These are phyloP conservation scores for Cyanistes caeruleus DNA, from an alignment of 2,113 vertebrate genomes.

Conservation along the genomic window DNA sequence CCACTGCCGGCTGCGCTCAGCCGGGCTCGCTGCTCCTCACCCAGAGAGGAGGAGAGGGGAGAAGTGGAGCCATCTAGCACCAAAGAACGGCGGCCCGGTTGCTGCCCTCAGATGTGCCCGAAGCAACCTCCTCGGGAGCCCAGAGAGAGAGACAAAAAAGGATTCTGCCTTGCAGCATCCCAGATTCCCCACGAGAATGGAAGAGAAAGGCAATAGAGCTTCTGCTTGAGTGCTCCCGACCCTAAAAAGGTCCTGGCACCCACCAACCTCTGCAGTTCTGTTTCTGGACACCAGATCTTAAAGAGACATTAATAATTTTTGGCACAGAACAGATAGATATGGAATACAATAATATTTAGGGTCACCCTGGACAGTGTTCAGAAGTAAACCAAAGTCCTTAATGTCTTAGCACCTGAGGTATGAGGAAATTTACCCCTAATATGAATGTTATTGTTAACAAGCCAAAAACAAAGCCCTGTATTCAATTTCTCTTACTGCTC, in stretches of 20 bases:
- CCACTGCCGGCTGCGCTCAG: background rate
- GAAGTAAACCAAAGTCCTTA: background rate
- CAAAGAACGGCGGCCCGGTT: rapidly evolving
- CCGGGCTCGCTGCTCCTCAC: background rate
- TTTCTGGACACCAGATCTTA: background rate
- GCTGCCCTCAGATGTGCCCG: background rate
- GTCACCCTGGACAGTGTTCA: background rate
- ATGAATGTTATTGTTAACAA: background rate
- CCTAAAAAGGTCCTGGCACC: background rate
- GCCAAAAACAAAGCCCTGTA: background rate
- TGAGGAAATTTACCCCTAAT: background rate
- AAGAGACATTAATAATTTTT: background rate
- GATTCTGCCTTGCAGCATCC: background rate
- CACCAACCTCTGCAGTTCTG: background rate
- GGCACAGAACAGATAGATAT: background rate
- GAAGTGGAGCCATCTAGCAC: no score
- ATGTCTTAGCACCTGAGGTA: background rate
- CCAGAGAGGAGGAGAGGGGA: background rate
- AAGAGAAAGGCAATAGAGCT: background rate
- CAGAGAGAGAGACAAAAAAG: background rate
- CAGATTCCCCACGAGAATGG: no score
- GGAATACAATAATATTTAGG: background rate
- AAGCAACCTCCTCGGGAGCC: no score
- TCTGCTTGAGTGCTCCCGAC: background rate
- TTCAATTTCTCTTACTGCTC: background rate